Conservation (phyloP, 2,888 invertebrate species). For the Deroplatys truncata region DNA sequence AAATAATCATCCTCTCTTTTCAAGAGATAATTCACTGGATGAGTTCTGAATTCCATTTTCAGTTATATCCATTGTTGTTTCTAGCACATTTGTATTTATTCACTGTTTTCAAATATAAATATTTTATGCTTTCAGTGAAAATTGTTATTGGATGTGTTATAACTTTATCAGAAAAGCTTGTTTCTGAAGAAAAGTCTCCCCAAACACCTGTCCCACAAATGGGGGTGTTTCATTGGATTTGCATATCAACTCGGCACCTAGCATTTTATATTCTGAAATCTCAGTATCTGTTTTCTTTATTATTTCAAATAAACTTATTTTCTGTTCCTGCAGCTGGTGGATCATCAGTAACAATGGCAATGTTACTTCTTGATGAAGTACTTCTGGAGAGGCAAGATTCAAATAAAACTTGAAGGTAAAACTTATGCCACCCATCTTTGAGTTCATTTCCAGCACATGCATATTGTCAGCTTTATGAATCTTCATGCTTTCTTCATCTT, state of each 20-base stretch:
- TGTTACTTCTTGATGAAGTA: slow-evolving; percentile 40
- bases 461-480: slow-evolving; percentile 25
- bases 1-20: no score
- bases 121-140: not conserved
- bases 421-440: slow-evolving; percentile 29
- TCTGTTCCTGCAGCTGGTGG: slow-evolving; percentile 47
- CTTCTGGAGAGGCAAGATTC: slow-evolving; percentile 26
- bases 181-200: not conserved
- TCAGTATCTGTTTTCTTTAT: slow-evolving; percentile 53
- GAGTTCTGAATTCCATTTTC: not conserved
- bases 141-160: not conserved
- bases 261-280: slow-evolving; percentile 51
- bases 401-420: slow-evolving; percentile 36
- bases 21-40: not conserved
- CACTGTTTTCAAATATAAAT: not conserved
- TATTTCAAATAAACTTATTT: slow-evolving; percentile 44
- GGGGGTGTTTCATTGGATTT: slow-evolving; percentile 3
- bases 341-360: slow-evolving; percentile 45
- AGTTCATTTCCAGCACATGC: slow-evolving; percentile 31
- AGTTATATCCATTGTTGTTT: not conserved
- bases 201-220: slow-evolving; percentile 3
- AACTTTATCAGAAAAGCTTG: not conserved
- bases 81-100: not conserved
- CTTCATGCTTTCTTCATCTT: slow-evolving; percentile 26
- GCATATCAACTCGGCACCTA: slow-evolving; percentile 36